phyloP scores from a whole-genome alignment of 2,888 invertebrate species.

The Crioceris asparagi region DNA sequence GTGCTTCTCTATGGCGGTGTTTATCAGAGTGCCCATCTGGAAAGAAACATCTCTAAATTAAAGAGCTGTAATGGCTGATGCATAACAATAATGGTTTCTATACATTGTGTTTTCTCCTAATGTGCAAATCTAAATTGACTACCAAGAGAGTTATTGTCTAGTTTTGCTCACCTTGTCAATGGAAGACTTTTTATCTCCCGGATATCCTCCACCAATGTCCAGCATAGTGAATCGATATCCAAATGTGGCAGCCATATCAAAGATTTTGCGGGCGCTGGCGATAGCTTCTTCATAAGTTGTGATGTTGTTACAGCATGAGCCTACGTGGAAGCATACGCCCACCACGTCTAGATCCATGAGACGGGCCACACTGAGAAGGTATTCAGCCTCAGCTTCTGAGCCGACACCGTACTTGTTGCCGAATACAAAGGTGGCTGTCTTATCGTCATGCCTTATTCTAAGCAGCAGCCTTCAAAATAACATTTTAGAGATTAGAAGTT shows the following conservation, averaged over 20 bases:
- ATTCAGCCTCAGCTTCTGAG: conserved; percentile 8
- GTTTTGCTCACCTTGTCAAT: conserved; percentile 51
- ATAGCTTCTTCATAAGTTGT: conserved; percentile 9
- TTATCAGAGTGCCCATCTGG: conserved; percentile 10
- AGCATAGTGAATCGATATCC: conserved; percentile 12
- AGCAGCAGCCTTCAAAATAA: conserved; percentile 34
- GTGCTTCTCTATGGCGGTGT: conserved; percentile 8
- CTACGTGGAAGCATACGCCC: conserved; percentile 13
- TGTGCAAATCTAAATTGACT: neutral
- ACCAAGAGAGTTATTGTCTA: neutral
- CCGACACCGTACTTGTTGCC: conserved; percentile 14
- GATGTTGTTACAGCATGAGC: conserved; percentile 5
- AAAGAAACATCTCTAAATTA: conserved; percentile 5
- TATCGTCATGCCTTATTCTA: conserved; percentile 12
- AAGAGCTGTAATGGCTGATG: too few species aligned
- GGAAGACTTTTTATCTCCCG: conserved; percentile 36
- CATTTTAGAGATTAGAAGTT: conserved; percentile 15
- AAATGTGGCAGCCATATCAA: conserved; percentile 8
- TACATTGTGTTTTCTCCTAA: too few species aligned
- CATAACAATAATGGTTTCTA: too few species aligned
- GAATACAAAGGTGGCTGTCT: conserved; percentile 2
- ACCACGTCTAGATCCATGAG: conserved; percentile 11
- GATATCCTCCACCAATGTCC: conserved; percentile 15
- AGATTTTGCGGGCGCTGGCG: conserved; percentile 8
- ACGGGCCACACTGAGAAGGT: conserved; percentile 9